phyloP scores from a whole-genome alignment of 1,140 invertebrate species.

The Phthorimaea operculella region DNA sequence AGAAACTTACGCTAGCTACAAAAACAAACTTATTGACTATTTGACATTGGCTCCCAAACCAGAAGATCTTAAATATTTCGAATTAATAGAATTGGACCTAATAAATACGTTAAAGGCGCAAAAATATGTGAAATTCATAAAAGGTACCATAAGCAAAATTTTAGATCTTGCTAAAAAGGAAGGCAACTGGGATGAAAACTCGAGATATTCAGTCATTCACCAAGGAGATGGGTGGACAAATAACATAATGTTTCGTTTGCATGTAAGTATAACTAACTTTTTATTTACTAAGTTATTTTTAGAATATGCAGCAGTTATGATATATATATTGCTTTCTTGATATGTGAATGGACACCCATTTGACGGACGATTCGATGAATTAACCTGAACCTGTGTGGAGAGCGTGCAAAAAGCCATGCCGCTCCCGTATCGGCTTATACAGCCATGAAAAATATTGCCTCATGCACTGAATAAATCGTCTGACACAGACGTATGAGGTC shows the following conservation, averaged over 20 bases:
- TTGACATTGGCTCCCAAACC: neutral
- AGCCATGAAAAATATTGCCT: too few relatives aligned
- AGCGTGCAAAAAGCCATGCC: too few relatives aligned
- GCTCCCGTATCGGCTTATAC: too few relatives aligned
- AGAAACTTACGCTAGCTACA: constrained; percentile 26
- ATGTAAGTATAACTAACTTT: constrained; percentile 8
- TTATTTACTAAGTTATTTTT: too few relatives aligned
- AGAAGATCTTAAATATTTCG: neutral
- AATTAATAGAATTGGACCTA: constrained; percentile 6
- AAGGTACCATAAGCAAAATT: neutral
- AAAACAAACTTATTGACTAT: constrained; percentile 10
- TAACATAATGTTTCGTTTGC: constrained; percentile 17
- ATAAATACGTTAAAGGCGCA: constrained; percentile 11
- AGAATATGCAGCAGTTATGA: too few relatives aligned
- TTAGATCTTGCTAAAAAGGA: neutral
- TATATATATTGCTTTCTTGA: too few relatives aligned
- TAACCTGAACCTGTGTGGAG: too few relatives aligned
- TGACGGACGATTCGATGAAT: too few relatives aligned
- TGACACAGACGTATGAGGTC: too few relatives aligned
- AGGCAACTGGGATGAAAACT: neutral
- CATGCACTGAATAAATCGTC: too few relatives aligned
- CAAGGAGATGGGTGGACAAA: constrained; percentile 8
- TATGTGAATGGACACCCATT: too few relatives aligned
- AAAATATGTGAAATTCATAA: constrained; percentile 10
- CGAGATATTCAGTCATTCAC: neutral